phyloP scores from a whole-genome alignment of 1,140 invertebrate genomes.

The Ericerus pela region DNA sequence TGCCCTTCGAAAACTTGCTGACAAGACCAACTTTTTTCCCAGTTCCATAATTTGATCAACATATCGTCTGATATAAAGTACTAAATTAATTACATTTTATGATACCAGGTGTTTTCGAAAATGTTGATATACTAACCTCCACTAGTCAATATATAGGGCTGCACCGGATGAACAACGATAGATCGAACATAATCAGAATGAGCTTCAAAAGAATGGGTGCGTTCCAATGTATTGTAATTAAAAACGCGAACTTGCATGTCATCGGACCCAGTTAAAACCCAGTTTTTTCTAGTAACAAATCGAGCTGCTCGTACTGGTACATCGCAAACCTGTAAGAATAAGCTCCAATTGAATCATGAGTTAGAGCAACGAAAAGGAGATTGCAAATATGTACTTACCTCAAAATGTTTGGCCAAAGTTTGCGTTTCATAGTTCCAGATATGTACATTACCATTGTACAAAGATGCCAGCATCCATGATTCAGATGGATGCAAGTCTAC shows the following conservation, averaged over 20 bases:
- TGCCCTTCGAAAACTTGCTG: slow-evolving; percentile 97
- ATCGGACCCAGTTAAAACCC: slow-evolving; percentile 96
- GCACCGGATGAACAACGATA: slow-evolving; percentile 93
- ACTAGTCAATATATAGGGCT: slow-evolving; percentile 90
- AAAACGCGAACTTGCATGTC: slow-evolving; percentile 91
- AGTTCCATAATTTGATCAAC: slow-evolving; percentile 99
- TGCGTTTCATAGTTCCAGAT: slow-evolving; percentile 98
- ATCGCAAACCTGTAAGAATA: slow-evolving; percentile 61
- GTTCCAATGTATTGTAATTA: slow-evolving; percentile 97
- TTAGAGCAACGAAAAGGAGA: neutral
- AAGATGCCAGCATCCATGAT: slow-evolving; percentile 93
- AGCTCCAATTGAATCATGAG: no score
- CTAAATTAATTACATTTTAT: slow-evolving; percentile 9
- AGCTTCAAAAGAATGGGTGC: slow-evolving; percentile 91
- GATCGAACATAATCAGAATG: slow-evolving; percentile 96
- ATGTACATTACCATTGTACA: slow-evolving; percentile 98
- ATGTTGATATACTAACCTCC: slow-evolving; percentile 53
- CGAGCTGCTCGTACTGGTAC: slow-evolving; percentile 87
- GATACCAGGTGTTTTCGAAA: neutral
- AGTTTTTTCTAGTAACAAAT: slow-evolving; percentile 95
- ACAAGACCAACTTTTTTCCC: slow-evolving; percentile 95
- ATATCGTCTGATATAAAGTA: slow-evolving; percentile 72
- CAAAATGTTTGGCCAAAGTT: slow-evolving; percentile 84
- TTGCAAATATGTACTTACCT: slow-evolving; percentile 33
- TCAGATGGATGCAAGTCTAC: slow-evolving; percentile 94